Base-by-base conservation (phyloP, 1,140 invertebrate species). In the Eumaeus atala region DNA sequence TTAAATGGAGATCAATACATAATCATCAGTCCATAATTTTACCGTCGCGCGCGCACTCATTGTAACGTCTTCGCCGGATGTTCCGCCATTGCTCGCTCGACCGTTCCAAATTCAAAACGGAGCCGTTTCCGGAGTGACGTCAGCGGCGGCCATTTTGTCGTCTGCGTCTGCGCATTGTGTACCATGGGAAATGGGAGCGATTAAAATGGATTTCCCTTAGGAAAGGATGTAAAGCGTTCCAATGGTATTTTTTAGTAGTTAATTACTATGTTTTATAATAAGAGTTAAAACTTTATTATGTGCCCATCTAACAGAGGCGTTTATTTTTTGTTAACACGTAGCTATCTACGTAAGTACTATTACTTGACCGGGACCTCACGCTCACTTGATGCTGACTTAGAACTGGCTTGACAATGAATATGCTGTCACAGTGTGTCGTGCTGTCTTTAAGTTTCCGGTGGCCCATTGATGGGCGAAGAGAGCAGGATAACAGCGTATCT, bases 31-130 rank as follows among this genome's bases (percentile, higher is more conserved):
- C 50, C 48, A 62, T 58, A 49, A 53, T 56, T 56, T 61, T 58
- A 61, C 44, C 55, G 54, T 65, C 67, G 72, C 66, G 66, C 61
- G 72, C 65, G 75, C 77, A 76, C 61, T 82, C 77, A 85, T 72
- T 76, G 82, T 79, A 82, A 82, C 80, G 82, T 86, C 82, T 86
- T 86, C 74, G 64, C 77, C 79, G 82, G 82, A 85, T 85, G 80
- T 78, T 70, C 79, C 74, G 72, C 79, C 82, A 86, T 84, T 86
- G 82, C 77, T 75, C 78, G 78, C 74, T 86, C 78, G 82, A 86
- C 80, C 83, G 80, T 82, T 81, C 77, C 76, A 76, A 86, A 86
- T 83, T 85, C 77, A 82, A 80, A 84, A 84, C 80, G 83, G 80
- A 84, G 83, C 70, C 68, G 74, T 73, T 86, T 86, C 83, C 83